Base-by-base conservation (phyloP, 2,888 invertebrate species). In the Caenorhabditis sp. region DNA sequence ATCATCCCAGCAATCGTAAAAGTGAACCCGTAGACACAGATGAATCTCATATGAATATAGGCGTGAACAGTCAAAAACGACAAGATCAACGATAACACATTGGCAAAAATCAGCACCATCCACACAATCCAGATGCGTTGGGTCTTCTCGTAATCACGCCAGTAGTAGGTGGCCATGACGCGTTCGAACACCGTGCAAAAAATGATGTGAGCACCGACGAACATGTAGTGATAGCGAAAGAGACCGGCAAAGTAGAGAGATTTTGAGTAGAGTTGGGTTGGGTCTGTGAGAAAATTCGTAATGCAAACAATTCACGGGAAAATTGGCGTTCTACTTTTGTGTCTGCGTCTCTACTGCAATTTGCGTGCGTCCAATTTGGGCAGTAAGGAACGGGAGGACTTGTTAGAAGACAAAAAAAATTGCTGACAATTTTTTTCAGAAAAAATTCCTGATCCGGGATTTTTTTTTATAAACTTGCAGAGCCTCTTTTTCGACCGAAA, bases 181-280 rank as follows among this genome's bases (percentile, higher is more conserved):
- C 70, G 8, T 27, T 70, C 70, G 4, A 55, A 58, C 4, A 66
- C 60, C 3, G 66, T 23, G 1, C 54, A 66, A 12, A 66, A 31
- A 6, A 70, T 17, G 1, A 43, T 26, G 21, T 66, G 62, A 1
- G 66, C 63, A 3, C 70, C 70, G 27, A 70, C 62, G 50, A 65
- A 66, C 70, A 70, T 63, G 43, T 70, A 70, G 43, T 70, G 70
- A 51, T 70, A 70, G 12, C 70, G 59, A 23, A 62, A 60, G n/a
- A 70, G 2, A 8, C 62, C 70, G 1, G 70, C 70, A 66, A 66
- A 70, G 27, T 60, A 70, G 1, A 70, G 50, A 6, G 55, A 12
- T 37, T 50, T 8, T 0, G 65, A 70, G 0, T 53, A 17, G 0
- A 26, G 23, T 27, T 59, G 54, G 6, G 19, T 2, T 1, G 31